These are phyloP conservation scores for Drosophila ohnishii DNA, from an alignment of 1,140 invertebrate genomes.

Conservation along the genomic window DNA sequence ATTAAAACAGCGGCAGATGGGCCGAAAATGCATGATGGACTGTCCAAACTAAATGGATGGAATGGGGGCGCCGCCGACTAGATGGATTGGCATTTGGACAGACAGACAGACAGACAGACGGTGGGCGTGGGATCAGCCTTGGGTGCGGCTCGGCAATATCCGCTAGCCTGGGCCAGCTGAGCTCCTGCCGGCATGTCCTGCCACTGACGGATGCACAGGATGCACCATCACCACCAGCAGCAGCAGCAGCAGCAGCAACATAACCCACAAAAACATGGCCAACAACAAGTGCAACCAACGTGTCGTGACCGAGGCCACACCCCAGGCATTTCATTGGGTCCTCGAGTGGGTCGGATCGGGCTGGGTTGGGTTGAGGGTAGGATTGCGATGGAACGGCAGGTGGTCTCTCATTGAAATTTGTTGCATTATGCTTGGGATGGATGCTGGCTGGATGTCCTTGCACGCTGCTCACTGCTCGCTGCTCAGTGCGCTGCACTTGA, in stretches of 20 bases:
- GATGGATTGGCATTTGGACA: slow-evolving; percentile 48
- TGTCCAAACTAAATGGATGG: slow-evolving; percentile 74
- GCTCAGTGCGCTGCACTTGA: slow-evolving; percentile 57
- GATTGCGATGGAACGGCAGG: slow-evolving; percentile 36
- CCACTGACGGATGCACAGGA: slow-evolving; percentile 60
- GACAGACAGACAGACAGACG: slow-evolving; percentile 25
- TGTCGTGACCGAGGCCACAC: slow-evolving; percentile 67
- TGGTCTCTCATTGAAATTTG: slow-evolving; percentile 75
- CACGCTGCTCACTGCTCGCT: slow-evolving; percentile 34
- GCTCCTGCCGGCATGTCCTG: slow-evolving; percentile 50
- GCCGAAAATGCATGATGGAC: slow-evolving; percentile 70
- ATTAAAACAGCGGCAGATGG: slow-evolving; percentile 75
- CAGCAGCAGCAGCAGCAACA: background rate
- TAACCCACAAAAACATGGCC: slow-evolving; percentile 42
- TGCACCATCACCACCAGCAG: slow-evolving; percentile 27
- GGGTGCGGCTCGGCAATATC: slow-evolving; percentile 33
- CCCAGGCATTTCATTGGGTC: slow-evolving; percentile 54
- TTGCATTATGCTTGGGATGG: slow-evolving; percentile 70
- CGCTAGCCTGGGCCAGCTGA: slow-evolving; percentile 40
- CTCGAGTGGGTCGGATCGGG: slow-evolving; percentile 30
- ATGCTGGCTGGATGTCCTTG: slow-evolving; percentile 65
- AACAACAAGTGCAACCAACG: slow-evolving; percentile 62
- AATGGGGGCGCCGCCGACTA: slow-evolving; percentile 15
- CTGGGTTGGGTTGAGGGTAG: slow-evolving; percentile 1
- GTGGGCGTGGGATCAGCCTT: slow-evolving; percentile 26